Evolutionary conservation across 2,797 vertebrate species (phyloP), one percentile per base, ranked within the genome.

Genomic region (Peromyscus nudipes): DNA sequence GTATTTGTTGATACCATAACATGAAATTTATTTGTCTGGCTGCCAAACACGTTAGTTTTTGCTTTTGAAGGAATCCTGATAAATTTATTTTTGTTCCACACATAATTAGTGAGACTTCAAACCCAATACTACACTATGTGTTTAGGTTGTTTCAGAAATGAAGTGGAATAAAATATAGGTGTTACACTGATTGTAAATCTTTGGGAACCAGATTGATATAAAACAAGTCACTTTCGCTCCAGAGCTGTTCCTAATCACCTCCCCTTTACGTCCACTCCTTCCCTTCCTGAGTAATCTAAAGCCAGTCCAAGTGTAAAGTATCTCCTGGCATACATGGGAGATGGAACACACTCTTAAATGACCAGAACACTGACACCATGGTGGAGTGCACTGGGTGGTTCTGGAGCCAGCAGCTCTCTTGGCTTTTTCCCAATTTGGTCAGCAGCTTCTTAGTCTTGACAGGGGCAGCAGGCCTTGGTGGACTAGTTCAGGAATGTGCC

Each of bases 51-150:
- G 40, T 73, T 65, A 13, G 52, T 92, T 91, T 86, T 94, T 94
- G 31, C 25, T 92, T 96, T 93, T 96, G 92, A 27, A 43, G 94
- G 76, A 94, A 85, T 95, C 65, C 62, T 85, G 81, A 75, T 95
- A 92, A 92, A 77, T n/a, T 79, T 92, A 94, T 90, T 96, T 97
- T 92, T 91, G 64, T 97, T 82, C 96, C 92, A 65, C 91, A 60
- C 94, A 52, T 93, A 89, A 92, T 90, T 80, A 92, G 37, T 80
- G 64, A 73, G 62, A 10, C 16, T 96, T 92, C 71, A 96, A 97
- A 95, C 29, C 19, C 73, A 91, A 23, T 83, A 9, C 21, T 83
- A 37, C 69, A 65, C 71, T 87, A 89, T 87, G 55, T 82, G 10
- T 62, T 94, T 43, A 29, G 52, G n/a, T 97, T 97, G 19, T 96